Percentiles rank a stretch among this genome's conserved stretches.
These are phyloP conservation scores for Tinea trinotella DNA, from an alignment of 2,888 invertebrate species.

Conservation along the genomic window DNA sequence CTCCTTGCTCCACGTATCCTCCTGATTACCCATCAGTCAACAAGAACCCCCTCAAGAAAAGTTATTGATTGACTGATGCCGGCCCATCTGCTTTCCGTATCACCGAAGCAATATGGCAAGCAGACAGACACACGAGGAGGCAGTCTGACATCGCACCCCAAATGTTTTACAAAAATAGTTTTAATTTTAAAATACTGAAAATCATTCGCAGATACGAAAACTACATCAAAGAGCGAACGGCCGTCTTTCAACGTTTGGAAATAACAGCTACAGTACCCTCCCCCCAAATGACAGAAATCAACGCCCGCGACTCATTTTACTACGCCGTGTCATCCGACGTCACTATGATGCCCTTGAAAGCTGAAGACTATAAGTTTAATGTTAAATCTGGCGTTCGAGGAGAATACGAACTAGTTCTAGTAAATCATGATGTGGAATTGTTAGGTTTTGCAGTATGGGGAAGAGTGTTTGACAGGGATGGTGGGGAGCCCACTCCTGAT, in stretches of 20 bases:
- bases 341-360: slow-evolving; percentile 61
- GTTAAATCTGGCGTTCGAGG: slow-evolving; percentile 22
- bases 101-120: too few species aligned
- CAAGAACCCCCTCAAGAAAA: too few species aligned
- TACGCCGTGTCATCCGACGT: slow-evolving; percentile 63
- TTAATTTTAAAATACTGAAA: too few species aligned
- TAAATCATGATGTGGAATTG: slow-evolving; percentile 37
- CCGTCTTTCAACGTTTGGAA: slow-evolving; percentile 54
- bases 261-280: slow-evolving; percentile 56
- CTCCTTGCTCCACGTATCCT: too few species aligned
- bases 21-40: too few species aligned
- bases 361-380: slow-evolving; percentile 37
- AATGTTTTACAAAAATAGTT: too few species aligned
- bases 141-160: too few species aligned
- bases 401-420: slow-evolving; percentile 34
- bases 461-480: slow-evolving; percentile 59
- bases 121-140: too few species aligned
- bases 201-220: slow-evolving; percentile 55
- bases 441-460: slow-evolving; percentile 69
- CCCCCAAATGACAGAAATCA: slow-evolving; percentile 29
- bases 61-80: too few species aligned
- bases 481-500: slow-evolving; percentile 34
- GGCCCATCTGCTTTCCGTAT: too few species aligned
- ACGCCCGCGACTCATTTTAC: slow-evolving; percentile 45
- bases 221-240: slow-evolving; percentile 48